Base-by-base conservation (phyloP, 2,888 invertebrate genomes). In the Drosophila rubida region DNA sequence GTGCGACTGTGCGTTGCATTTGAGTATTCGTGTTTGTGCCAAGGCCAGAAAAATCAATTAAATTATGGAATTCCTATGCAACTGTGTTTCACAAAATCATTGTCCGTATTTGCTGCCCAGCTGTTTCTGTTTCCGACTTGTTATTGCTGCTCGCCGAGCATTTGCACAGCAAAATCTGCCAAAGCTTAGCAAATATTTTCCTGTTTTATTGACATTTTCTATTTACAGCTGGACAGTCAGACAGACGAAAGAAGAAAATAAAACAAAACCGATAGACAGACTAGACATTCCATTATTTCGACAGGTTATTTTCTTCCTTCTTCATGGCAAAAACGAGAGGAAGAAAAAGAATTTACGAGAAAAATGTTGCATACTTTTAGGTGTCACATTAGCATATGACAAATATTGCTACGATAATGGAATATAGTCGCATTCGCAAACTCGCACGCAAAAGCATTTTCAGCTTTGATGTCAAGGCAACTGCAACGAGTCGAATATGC, bases 11-110 rank as follows among this genome's bases (percentile, higher is more conserved):
- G 39, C n/a, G 30, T n/a, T 9, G 14, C 22, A 3, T n/a, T n/a
- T 8, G 23, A 4, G 9, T 57, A 9, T 39, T 35, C 35, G n/a
- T 35, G 54, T 37, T 45, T 42, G 53, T 42, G 66, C 35, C 78
- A 82, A 87, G 81, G 81, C 63, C 69, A 84, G 58, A 69, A 75
- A 80, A 82, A 87, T 87, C 82, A 87, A 87, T 86, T 82, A 87
- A 84, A 69, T 87, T 84, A 83, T 87, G 66, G 19, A 69, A 68
- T 69, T 63, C 55, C 58, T 51, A 61, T 80, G 69, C 69, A 60
- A 25, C 59, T 64, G 49, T 49, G 49, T 49, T 73, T 55, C 62
- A 73, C 35, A 65, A 53, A 27, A 53, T 42, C 11, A 14, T 64
- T 66, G 46, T 22, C 41, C 16, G 59, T 50, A 54, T n/a, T n/a